Percentiles rank a stretch among this genome's conserved stretches.
Evolutionary conservation across 2,888 invertebrate species (phyloP).

Genomic region (Bellardia bayeri): DNA sequence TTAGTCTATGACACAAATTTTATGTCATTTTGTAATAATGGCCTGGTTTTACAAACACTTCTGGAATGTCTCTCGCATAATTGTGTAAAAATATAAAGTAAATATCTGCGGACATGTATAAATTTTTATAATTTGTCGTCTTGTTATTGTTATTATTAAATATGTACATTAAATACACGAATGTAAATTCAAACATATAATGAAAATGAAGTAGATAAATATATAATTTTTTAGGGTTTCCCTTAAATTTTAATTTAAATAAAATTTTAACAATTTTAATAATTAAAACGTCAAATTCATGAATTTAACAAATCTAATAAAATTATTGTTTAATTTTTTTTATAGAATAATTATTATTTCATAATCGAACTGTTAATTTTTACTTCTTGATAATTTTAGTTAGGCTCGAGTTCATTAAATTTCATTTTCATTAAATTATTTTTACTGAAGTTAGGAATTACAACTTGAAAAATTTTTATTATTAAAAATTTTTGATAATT

Average conservation of each 20-base stretch:
- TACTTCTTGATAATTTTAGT: no score
- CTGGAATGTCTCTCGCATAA: neutral
- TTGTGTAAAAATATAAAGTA: conserved; percentile 24
- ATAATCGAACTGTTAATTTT: no score
- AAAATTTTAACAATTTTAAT: neutral
- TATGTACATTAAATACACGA: conserved; percentile 4
- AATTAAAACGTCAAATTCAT: no score
- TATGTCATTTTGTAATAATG: neutral
- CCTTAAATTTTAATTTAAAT: conserved; percentile 1
- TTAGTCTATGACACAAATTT: no score
- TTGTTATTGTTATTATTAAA: conserved; percentile 50
- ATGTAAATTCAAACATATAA: conserved; percentile 6
- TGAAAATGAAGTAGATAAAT: conserved; percentile 4
- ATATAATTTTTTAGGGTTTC: neutral
- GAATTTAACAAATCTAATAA: no score
- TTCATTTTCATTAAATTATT: no score
- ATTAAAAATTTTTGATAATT: no score
- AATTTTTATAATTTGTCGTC: conserved; percentile 63
- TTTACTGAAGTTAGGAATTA: no score
- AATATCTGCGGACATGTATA: conserved; percentile 6
- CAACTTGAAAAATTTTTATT: no score
- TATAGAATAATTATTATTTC: no score
- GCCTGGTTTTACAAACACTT: neutral
- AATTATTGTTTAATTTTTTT: no score
- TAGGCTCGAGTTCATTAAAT: no score